Base-by-base conservation (phyloP, 2,113 vertebrate genomes). In the Pedionomus torquatus region DNA sequence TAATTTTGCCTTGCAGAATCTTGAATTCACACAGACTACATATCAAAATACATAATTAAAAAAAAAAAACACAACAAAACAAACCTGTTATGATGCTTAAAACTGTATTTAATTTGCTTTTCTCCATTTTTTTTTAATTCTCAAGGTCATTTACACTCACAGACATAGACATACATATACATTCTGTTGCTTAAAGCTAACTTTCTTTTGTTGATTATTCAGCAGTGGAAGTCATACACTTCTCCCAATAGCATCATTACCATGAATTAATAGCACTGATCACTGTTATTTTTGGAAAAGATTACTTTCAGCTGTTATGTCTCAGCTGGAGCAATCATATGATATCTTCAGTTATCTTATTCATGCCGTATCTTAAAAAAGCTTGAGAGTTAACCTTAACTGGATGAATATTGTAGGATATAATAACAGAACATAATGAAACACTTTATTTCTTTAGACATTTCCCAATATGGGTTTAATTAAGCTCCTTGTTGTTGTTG, bases 201-300 rank as follows among this genome's bases (percentile, higher is more conserved):
- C 94, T 94, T 96, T 92, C 76, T 95, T 94, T 35, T 89, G 80
- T 93, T 90, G 93, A 94, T 95, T 95, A 95, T 96, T 95, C 77
- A 85, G 81, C 84, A 93, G 52, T 93, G 24, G 83, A 89, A 94
- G 65, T 76, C 87, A 69, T 70, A 83, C 10, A 70, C 68, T 90
- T 93, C 55, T 95, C 95, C 86, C 94, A 26, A 44, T 63, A 90
- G 96, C 69, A 87, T 79, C 77, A 82, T 89, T 89, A 93, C 65
- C 72, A 76, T 65, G 88, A 92, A 92, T 95, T 93, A 97, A 95
- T 96, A 95, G 90, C 74, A 84, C 57, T 24, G 19, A 78, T 96
- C 48, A 31, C 39, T 88, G 52, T 93, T 96, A 91, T 76, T 95
- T 97, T 95, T 87, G 92, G 84, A 88, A 97, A 96, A 90, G 89